Evolutionary conservation across 2,888 invertebrate species (phyloP), one percentile per base, ranked within the genome.

Genomic region (Oxyscelio sp.): DNA sequence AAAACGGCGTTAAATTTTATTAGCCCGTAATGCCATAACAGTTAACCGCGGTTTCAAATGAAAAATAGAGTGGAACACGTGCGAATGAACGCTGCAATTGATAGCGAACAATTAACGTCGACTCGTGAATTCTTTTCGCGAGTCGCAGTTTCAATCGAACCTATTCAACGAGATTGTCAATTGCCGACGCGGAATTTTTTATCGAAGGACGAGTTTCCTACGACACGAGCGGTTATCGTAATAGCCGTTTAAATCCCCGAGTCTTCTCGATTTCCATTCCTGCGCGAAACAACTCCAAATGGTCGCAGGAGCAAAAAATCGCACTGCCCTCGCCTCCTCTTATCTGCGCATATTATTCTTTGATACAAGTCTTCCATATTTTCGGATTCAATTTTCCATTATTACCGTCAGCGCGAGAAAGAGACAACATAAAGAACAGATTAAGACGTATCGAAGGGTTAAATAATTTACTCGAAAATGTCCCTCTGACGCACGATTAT

Each of bases 141-240:
- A 27, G 48, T 24, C 22, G 48, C 65, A 27, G 43, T 65, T 59
- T 54, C 68, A 65, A 81, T 85, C 52, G 54, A 45, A 45, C 61
- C 63, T 79, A 87, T 59, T 87, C 85, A 83, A 50, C 79, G 80
- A 6, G 43, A 71, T 52, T 83, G 63, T 71, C 74, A 70, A 54
- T 59, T 52, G 78, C 52, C 59, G 6, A 40, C 61, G 61, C 66
- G 61, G 31, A 52, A 70, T 24, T 6, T 75, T 75, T 71, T 82
- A 63, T 73, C 54, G 56, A 50, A 77, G 77, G 73, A 86, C 84
- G 54, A 84, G 86, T 82, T 85, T 83, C 38, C 61, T 52, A 13
- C 68, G 54, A 31, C 27, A 66, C 52, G 71, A 45, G 50, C 66
- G 45, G 61, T 52, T 68, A 38, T 24, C 56, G 58, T 66, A 65